Evolutionary conservation across 2,888 invertebrate genomes (phyloP).

Genomic region (Cyrtodaria siliqua): DNA sequence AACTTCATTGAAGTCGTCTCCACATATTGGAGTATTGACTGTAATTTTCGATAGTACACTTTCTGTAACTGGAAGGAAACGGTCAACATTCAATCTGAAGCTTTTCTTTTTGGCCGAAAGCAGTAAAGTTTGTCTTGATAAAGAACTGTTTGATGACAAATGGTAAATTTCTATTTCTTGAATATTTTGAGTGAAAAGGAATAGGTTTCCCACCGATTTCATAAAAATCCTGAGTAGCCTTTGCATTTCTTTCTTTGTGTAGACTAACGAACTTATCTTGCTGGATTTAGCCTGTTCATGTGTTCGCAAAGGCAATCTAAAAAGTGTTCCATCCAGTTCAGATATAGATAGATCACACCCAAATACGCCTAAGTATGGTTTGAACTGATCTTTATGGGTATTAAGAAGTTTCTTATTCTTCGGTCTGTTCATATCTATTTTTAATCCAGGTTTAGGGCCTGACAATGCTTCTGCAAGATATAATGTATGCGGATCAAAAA

Average conservation of each 20-base stretch:
- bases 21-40: too few species aligned
- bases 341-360: conserved; percentile 60
- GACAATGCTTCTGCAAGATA: conserved; percentile 72
- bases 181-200: conserved; percentile 83
- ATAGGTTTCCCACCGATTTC: conserved; percentile 72
- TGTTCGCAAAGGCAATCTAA: conserved; percentile 83
- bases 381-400: conserved; percentile 69
- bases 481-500: conserved; percentile 83
- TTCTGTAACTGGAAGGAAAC: too few species aligned
- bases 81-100: too few species aligned
- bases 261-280: conserved; percentile 75
- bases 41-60: too few species aligned
- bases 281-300: conserved; percentile 56
- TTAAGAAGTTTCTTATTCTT: conserved; percentile 55
- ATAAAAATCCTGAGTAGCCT: conserved; percentile 72
- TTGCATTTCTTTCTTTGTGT: conserved; percentile 71
- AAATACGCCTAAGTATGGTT: conserved; percentile 74
- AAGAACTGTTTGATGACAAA: conserved; percentile 41
- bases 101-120: too few species aligned
- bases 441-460: conserved; percentile 70
- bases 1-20: too few species aligned
- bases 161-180: conserved; percentile 74
- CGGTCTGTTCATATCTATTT: conserved; percentile 62
- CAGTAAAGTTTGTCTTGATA: too few species aligned
- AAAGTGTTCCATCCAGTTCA: conserved; percentile 74